Base-by-base conservation (phyloP, 2,888 invertebrate genomes). In the Chrysina gloriosa region DNA sequence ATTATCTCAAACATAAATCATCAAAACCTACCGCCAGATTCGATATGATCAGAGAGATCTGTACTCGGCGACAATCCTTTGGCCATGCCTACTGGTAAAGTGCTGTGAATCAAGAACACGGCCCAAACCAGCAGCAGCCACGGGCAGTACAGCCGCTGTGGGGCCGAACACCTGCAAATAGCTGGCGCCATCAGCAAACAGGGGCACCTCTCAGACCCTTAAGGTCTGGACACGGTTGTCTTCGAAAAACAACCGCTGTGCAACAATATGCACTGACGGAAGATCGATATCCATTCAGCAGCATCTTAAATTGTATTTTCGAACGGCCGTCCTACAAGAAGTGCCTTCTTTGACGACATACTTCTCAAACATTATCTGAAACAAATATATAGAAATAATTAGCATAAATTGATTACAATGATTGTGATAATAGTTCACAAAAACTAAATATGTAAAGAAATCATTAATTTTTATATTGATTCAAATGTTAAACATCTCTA, bases 81-180 rank as follows among this genome's bases (percentile, higher is more conserved):
- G 47, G 63, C 56, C 36, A 50, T 25, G 45, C 31, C 54, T 34
- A 61, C 61, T 34, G 68, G 61, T 45, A 67, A 11, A 25, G 48
- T 45, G 65, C 54, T 50, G 67, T 54, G 63, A 63, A 66, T 21
- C 11, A 48, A 47, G 27, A 66, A 61, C 36, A 66, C 52, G 63
- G 42, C 73, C 76, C 74, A 72, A 70, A 72, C 58, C 71, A 63
- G 14, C 61, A 70, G 52, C 71, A 67, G 73, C 74, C 76, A 74
- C 70, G 72, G 68, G 67, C 69, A 72, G 71, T 72, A 73, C 71
- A 76, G 79, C 77, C 78, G 76, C 74, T 74, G 72, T 67, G 69
- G 75, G 76, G 77, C 78, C 76, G 76, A 58, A 47, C 25, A n/a
- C 14, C 48, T 56, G 36, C 36, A 45, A 39, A 34, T 11, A 27